Conservation (phyloP, 2,888 invertebrate genomes). For the Heliconius erato region DNA sequence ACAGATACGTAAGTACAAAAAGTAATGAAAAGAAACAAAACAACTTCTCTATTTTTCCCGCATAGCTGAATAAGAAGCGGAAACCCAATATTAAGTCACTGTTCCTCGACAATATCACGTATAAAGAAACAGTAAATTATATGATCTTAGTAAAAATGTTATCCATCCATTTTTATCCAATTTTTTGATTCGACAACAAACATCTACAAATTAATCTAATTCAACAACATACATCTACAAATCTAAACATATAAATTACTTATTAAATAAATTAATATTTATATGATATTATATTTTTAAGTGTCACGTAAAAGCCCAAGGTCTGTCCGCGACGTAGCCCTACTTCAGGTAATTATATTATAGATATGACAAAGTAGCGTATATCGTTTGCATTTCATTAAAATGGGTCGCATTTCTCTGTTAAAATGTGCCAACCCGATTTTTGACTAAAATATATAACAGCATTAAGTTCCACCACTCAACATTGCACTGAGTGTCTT, state of each 20-base stretch:
- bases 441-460: background rate
- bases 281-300: background rate
- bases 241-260: background rate
- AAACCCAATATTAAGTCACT: no score
- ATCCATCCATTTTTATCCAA: no score
- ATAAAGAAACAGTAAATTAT: no score
- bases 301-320: constrained; percentile 6
- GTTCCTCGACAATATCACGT: no score
- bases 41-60: no score
- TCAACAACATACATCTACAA: background rate
- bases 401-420: background rate
- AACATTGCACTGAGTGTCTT: no score
- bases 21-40: no score
- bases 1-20: no score
- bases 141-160: no score
- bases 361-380: constrained; percentile 5
- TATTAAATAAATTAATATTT: background rate
- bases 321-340: background rate
- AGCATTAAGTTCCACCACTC: no score
- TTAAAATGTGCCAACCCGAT: background rate
- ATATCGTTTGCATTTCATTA: background rate
- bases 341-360: background rate
- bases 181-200: background rate
- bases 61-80: no score
- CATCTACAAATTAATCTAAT: background rate